Evolutionary conservation across 2,113 vertebrate genomes (phyloP).

Genomic region (Hirundichthys speculiger): DNA sequence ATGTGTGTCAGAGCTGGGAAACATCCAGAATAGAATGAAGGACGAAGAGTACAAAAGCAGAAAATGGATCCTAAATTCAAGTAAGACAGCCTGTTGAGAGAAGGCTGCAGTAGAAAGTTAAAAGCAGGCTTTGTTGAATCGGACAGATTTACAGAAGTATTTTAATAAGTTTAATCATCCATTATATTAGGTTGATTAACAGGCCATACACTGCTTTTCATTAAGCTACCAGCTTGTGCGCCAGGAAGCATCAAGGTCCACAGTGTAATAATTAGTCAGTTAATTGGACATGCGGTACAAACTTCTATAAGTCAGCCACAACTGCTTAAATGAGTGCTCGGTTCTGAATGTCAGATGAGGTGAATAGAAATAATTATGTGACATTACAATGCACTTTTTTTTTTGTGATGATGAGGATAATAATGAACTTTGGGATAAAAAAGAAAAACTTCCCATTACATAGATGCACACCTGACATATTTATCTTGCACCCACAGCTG

Average conservation of each 20-base stretch:
- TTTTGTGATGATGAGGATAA: background rate
- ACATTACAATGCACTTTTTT: background rate
- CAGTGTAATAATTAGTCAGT: background rate
- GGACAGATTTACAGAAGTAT: background rate
- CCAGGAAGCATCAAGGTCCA: background rate
- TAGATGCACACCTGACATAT: slow-evolving; percentile 28
- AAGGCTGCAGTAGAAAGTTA: background rate
- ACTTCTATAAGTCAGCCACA: background rate
- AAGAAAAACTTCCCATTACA: background rate
- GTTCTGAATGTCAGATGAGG: background rate
- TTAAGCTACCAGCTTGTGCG: background rate
- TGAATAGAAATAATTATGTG: background rate
- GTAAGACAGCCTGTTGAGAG: no score
- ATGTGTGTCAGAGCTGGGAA: no score
- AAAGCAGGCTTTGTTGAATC: background rate
- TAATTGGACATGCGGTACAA: background rate
- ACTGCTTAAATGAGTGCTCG: no score
- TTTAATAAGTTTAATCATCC: slow-evolving; percentile 8
- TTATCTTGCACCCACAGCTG: slow-evolving; percentile 14
- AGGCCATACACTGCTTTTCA: slow-evolving; percentile 6
- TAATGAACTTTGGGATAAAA: background rate
- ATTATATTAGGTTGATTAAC: slow-evolving; percentile 15
- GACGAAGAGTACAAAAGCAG: background rate
- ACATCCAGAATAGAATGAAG: no score
- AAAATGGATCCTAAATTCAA: no score